Evolutionary conservation across 2,888 invertebrate genomes (phyloP).

Genomic region (Agonopterix arenella): DNA sequence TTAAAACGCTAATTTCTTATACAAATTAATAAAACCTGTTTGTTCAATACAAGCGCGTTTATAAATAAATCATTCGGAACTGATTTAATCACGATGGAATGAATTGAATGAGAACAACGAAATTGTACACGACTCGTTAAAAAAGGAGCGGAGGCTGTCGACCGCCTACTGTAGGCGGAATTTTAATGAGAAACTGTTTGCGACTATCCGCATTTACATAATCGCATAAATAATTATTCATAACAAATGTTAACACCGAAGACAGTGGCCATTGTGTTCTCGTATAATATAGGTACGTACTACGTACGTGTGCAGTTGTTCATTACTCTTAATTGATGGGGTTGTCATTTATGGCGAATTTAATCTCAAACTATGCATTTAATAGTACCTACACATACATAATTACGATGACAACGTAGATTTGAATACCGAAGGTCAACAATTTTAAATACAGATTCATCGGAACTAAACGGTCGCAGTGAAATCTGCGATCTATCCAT

Average conservation of each 20-base stretch:
- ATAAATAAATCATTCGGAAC: conserved; percentile 3
- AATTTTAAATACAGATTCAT: conserved; percentile 34
- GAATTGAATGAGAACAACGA: conserved; percentile 25
- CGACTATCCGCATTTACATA: conserved; percentile 62
- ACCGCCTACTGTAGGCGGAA: conserved; percentile 34
- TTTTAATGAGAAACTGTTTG: conserved; percentile 65
- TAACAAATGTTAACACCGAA: conserved; percentile 50
- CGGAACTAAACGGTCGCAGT: conserved; percentile 28
- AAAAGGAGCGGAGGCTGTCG: conserved; percentile 32
- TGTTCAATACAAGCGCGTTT: background rate
- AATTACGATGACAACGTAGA: no score
- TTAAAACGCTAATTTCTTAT: background rate
- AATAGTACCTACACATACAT: conserved; percentile 20
- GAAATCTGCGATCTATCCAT: conserved; percentile 19
- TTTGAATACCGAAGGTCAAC: conserved; percentile 10
- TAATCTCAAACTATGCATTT: conserved; percentile 26
- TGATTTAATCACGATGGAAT: conserved; percentile 19
- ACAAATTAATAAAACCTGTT: background rate
- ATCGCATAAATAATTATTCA: conserved; percentile 59
- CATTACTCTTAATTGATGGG: conserved; percentile 30
- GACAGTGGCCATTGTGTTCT: conserved; percentile 36
- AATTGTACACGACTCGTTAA: conserved; percentile 45
- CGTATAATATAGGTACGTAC: conserved; percentile 5
- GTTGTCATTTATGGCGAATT: conserved; percentile 18
- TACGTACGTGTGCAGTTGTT: no score